Conservation (phyloP, 2,888 invertebrate species). For the Troides oblongomaculatus region DNA sequence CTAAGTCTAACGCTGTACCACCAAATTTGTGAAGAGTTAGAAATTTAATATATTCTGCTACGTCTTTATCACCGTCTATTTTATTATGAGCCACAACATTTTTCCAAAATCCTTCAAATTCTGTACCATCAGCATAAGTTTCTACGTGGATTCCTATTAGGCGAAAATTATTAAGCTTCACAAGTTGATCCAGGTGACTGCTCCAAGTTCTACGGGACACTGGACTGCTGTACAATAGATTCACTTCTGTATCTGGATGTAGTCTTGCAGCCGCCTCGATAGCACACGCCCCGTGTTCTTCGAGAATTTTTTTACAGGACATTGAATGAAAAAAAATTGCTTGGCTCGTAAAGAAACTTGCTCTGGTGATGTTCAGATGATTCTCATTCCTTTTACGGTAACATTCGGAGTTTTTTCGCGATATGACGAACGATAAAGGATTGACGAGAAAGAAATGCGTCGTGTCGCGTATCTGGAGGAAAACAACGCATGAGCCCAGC, state of each 20-base stretch:
- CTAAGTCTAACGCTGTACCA: slow-evolving; percentile 31
- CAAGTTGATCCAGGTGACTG: slow-evolving; percentile 14
- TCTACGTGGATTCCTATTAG: slow-evolving; percentile 25
- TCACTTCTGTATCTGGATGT: slow-evolving; percentile 21
- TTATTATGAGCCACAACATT: slow-evolving; percentile 11
- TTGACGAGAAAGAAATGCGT: slow-evolving; percentile 19
- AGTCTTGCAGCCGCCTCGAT: slow-evolving; percentile 31
- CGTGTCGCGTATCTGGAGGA: slow-evolving; percentile 20
- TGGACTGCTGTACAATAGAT: slow-evolving; percentile 19
- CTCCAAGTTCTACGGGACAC: slow-evolving; percentile 9
- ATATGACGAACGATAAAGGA: slow-evolving; percentile 9
- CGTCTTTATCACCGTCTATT: slow-evolving; percentile 4
- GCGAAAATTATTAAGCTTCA: slow-evolving; percentile 24
- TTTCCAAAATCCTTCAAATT: slow-evolving; percentile 28
- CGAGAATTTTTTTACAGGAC: slow-evolving; percentile 23
- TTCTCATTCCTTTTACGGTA: slow-evolving; percentile 14
- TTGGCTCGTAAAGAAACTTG: slow-evolving; percentile 9
- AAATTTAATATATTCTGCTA: slow-evolving; percentile 30
- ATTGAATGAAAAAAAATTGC: slow-evolving; percentile 31
- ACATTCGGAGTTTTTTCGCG: slow-evolving; percentile 6
- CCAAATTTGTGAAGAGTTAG: slow-evolving; percentile 31
- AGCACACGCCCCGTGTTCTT: slow-evolving; percentile 28
- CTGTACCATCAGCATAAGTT: slow-evolving; percentile 28
- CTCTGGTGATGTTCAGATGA: neutral
- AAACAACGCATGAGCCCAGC: slow-evolving; percentile 18